phyloP scores from a whole-genome alignment of 2,113 vertebrate species.

The Ciconia boyciana region DNA sequence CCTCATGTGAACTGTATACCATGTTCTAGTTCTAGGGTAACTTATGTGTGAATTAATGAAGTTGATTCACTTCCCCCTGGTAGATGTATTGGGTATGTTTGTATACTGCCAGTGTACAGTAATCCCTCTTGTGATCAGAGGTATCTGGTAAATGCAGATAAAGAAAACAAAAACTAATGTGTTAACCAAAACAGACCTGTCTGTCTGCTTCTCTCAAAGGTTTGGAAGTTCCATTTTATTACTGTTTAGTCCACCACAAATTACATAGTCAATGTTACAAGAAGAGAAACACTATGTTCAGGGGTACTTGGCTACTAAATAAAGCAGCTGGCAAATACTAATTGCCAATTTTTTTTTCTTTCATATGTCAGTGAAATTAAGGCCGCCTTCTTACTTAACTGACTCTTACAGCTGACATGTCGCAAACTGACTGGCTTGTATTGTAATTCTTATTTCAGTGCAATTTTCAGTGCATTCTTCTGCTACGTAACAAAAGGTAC shows the following conservation, averaged over 20 bases:
- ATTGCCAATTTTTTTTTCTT: not conserved
- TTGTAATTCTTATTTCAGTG: not conserved
- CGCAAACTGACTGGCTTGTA: not conserved
- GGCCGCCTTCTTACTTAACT: not conserved
- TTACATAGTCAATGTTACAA: not conserved
- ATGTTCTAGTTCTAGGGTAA: not conserved
- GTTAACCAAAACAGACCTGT: not conserved
- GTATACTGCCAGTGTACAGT: not conserved
- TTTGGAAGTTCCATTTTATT: not conserved
- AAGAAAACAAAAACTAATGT: not conserved
- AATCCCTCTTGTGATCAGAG: not conserved
- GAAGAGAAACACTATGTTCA: not conserved
- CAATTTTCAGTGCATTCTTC: not conserved
- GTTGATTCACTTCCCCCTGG: not conserved
- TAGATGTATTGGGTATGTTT: not conserved
- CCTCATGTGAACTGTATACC: not conserved
- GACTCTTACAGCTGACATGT: not conserved
- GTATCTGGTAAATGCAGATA: not conserved
- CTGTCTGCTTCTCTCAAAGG: not conserved
- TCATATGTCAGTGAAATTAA: not conserved
- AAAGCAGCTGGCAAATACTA: not conserved
- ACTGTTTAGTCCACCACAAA: not conserved
- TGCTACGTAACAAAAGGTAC: not conserved
- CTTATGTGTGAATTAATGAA: not conserved
- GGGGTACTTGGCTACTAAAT: not conserved